Base-by-base conservation (phyloP, 1,140 invertebrate species). In the Melanaphis sacchari region DNA sequence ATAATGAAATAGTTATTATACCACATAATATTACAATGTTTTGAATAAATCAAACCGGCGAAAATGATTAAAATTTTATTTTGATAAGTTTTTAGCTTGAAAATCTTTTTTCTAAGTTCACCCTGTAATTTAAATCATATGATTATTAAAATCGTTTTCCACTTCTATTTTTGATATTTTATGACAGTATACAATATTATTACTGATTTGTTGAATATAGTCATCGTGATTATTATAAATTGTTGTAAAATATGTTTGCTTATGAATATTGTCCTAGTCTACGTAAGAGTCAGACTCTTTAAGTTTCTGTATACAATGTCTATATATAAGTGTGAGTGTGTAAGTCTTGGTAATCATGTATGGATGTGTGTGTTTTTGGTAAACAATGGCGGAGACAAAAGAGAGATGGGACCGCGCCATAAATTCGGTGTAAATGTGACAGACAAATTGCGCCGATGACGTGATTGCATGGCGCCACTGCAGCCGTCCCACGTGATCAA, bases 391-490 rank as follows among this genome's bases (percentile, higher is more conserved):
- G 43, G 43, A 52, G 90, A 82, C 90, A 49, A 81, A 82, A 91
- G 31, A 81, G 90, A 84, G 91, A 92, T 38, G 43, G 76, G 76
- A 81, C 88, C 88, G 88, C 24, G 88, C 90, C 90, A 91, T 91
- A 84, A 93, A 93, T 93, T 93, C 36, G 41, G 91, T 38, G 91
- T 40, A 52, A 85, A 93, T 49, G 91, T 82, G 91, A 85, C 91
- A 93, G 91, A 85, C 91, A 54, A 82, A 93, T 93, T 84, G 91
- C 91, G 91, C 91, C 91, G 91, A 93, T 93, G 91, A 85, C 81
- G 91, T 93, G 91, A 93, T 93, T 93, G 91, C 81, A 38, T 84
- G 91, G 91, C 91, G 91, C 91, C 91, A 82, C 91, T 26, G 54
- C 54, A 54, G 22, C 24, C 89, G 54, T 59, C 36, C 89, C 89